phyloP scores from a whole-genome alignment of 2,888 invertebrate species.

The Epistrophe eligans region DNA sequence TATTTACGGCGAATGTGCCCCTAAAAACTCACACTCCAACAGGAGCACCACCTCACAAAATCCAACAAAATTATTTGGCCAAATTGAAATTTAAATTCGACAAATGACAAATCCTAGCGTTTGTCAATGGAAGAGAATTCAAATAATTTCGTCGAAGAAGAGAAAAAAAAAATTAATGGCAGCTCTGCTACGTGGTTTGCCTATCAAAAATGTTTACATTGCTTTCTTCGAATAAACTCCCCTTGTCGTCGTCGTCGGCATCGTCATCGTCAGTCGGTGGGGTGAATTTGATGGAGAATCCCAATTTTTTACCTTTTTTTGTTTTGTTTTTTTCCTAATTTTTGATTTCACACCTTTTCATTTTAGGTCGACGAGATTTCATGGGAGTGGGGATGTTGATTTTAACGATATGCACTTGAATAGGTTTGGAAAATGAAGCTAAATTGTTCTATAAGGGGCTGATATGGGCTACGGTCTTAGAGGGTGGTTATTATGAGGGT shows the following conservation, averaged over 20 bases:
- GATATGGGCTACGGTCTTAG: neutral
- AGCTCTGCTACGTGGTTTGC: conserved; percentile 70
- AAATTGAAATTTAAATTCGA: conserved; percentile 83
- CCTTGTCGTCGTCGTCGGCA: neutral
- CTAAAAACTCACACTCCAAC: neutral
- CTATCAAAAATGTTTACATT: conserved; percentile 51
- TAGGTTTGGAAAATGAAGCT: conserved; percentile 57
- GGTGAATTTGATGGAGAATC: conserved; percentile 23
- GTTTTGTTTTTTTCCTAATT: conserved; percentile 59
- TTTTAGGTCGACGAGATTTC: conserved; percentile 13
- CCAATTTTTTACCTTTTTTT: conserved; percentile 27
- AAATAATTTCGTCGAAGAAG: conserved; percentile 33
- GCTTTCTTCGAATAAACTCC: conserved; percentile 35
- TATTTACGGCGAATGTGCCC: conserved; percentile 31
- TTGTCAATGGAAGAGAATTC: conserved; percentile 52
- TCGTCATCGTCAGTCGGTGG: neutral
- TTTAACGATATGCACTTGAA: conserved; percentile 66
- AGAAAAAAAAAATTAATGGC: conserved; percentile 56
- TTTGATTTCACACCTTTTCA: conserved; percentile 70
- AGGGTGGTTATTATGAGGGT: neutral
- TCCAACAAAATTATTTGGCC: conserved; percentile 33
- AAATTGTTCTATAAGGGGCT: conserved; percentile 24
- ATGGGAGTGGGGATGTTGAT: conserved; percentile 24
- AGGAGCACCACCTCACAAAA: neutral
- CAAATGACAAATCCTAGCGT: conserved; percentile 81